Base-by-base conservation (phyloP, 1,140 invertebrate species). In the Drosophila mauritiana region DNA sequence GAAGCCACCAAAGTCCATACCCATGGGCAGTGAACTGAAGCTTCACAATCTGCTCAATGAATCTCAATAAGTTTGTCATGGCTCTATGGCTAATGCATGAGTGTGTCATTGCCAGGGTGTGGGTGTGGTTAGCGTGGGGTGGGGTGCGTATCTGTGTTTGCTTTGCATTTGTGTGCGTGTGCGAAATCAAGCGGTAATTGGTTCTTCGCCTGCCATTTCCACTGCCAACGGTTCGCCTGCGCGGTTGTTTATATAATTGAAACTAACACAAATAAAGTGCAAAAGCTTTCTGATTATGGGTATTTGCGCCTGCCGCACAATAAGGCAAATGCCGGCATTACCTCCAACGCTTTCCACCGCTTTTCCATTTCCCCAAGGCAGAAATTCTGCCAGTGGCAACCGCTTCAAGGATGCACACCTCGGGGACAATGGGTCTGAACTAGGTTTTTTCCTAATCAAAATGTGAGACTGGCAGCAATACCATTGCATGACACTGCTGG, bases 241-340 rank as follows among this genome's bases (percentile, higher is more conserved):
- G 73, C 59, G 25, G 65, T 65, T 86, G 83, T 88, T 88, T 88
- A 88, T 88, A 88, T 88, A 88, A 88, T 88, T 88, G 83, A 88
- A 88, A 88, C 83, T 88, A 89, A 88, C 84, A 73, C 83, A 88
- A 88, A 88, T 88, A 88, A 88, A 88, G 79, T 88, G 83, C 83
- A 80, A 88, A 89, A 88, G 83, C 83, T 89, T 88, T 88, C 84
- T 80, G 83, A 86, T 86, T 88, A 86, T 88, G 83, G 75, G 83
- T 79, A 73, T 88, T 88, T 86, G 83, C 75, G 79, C 69, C 83
- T 73, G 79, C 83, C 83, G 57, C 83, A 89, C 77, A 88, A 88
- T 83, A 84, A 88, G 79, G 65, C 70, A 70, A 77, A 67, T 70
- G 62, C 56, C 20, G 22, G n/a, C 34, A 5, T 8, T 3, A 13